A percentile compares a stretch with the other conserved stretches of the same genome.
phyloP scores from a whole-genome alignment of 1,140 invertebrate genomes.

The Euura lappo region DNA sequence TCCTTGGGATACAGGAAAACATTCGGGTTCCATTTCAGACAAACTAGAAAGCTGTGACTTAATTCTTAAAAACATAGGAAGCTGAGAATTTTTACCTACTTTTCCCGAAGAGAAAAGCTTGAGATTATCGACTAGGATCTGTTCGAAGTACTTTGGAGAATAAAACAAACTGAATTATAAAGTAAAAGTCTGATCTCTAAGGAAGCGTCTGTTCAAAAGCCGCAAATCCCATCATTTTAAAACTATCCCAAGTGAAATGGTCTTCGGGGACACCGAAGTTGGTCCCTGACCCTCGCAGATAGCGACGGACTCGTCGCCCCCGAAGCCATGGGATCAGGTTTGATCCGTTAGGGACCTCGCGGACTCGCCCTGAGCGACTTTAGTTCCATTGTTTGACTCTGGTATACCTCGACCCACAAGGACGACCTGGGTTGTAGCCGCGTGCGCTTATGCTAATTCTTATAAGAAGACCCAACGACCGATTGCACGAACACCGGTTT shows the following conservation, averaged over 20 bases:
- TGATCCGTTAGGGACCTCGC: conserved; percentile 38
- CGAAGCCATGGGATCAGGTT: conserved; percentile 42
- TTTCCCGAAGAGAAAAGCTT: too few relatives aligned
- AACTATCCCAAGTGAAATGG: conserved; percentile 40
- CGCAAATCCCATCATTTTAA: conserved; percentile 45
- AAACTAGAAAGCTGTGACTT: too few relatives aligned
- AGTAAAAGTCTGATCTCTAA: too few relatives aligned
- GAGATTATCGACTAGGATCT: too few relatives aligned
- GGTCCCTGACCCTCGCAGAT: conserved; percentile 43
- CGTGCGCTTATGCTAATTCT: conserved; percentile 4
- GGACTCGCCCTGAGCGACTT: neutral
- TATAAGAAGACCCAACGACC: neutral
- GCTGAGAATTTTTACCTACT: too few relatives aligned
- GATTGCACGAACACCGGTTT: neutral
- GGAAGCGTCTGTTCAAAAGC: conserved; percentile 4
- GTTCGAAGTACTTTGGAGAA: too few relatives aligned
- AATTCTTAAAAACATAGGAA: too few relatives aligned
- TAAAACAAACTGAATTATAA: too few relatives aligned
- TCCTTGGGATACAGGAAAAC: too few relatives aligned
- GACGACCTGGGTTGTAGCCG: neutral
- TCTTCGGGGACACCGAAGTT: conserved; percentile 23
- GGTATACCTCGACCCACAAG: neutral
- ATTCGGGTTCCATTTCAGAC: too few relatives aligned
- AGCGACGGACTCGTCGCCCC: conserved; percentile 38
- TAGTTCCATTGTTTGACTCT: conserved; percentile 5